Evolutionary conservation across 2,113 vertebrate genomes (phyloP), one percentile per base, ranked within the genome.

Genomic region (Macrotis lagotis): DNA sequence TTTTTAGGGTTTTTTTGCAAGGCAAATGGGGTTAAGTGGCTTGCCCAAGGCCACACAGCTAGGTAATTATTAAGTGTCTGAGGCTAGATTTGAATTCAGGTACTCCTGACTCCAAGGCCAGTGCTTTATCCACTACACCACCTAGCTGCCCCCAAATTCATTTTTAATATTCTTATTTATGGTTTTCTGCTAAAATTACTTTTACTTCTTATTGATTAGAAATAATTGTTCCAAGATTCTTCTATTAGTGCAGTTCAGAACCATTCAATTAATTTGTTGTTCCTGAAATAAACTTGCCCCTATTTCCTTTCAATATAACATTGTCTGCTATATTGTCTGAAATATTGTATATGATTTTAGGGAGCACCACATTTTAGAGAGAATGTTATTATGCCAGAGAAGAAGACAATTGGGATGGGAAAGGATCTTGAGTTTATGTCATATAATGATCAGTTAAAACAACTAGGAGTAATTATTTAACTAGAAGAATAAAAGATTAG

Each of bases 321-420:
- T 91, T 96, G 74, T 93, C 90, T 88, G 48, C 83, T 8, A 93
- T 94, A n/a, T n/a, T n/a, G n/a, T n/a, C n/a, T 92, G 96, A 95
- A 50, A 9, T 49, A 37, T 51, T 83, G 24, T 3, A 48, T 88
- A 8, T 83, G 66, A 19, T 83, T 83, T 83, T n/a, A n/a, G n/a
- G 16, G 66, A 19, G 66, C 16, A 83, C 19, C 66, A 44, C 19
- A 83, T 44, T 83, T 44, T 8, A 44, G 66, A 16, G 1, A 83
- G 16, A 14, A 83, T 83, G 24, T 83, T 74, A n/a, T n/a, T 66
- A 44, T 83, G 16, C 37, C 8, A 26, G 66, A 83, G 37, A 83
- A 83, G n/a, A 44, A 8, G 37, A 44, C 7, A 24, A 44, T 83
- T 2, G 8, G 37, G 37, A 83, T 83, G 19, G n/a, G 44, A 83